Evolutionary conservation across 1,140 invertebrate genomes (phyloP), one percentile per base, ranked within the genome.

Genomic region (Trissolcus basalis): DNA sequence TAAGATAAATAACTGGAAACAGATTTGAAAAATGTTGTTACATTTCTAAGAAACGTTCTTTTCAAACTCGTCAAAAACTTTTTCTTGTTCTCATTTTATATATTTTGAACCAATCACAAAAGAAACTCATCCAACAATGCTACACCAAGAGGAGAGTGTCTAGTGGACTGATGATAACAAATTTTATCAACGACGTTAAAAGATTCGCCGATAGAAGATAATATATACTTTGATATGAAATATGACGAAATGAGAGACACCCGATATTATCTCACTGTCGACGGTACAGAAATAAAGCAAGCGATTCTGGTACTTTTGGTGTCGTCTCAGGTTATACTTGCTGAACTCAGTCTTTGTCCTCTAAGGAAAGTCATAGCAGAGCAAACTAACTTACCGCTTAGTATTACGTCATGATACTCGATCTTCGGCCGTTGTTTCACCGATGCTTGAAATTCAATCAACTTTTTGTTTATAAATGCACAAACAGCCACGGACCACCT

Each of bases 281-380:
- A 58, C 51, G 49, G 47, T 27, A 15, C 15, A 19, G 51, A 53
- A 48, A 54, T 64, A 59, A 64, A 53, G 35, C 70, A 58, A 68
- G 71, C 59, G 51, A 47, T 68, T 71, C 55, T 58, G 32, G 55
- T 32, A 50, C 44, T 39, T 43, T 45, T n/a, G 43, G 33, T 44
- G 35, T 56, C 63, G 41, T 70, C 64, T 79, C 68, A n/a, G 13
- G 47, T 79, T 79, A 35, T 71, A 67, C 69, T 44, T 36, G 55
- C 49, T 76, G 72, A 79, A 72, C 72, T 63, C 56, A 41, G 56
- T 48, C 73, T 76, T 77, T 73, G 73, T 77, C 51, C 50, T 33
- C 16, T 48, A 36, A 54, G 35, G 14, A 72, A 51, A 71, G 67
- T 60, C 67, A 63, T 36, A 32, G 41, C 56, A 72, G 58, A 69